Base-by-base conservation (phyloP, 2,113 vertebrate genomes). In the Austrofundulus limnaeus region DNA sequence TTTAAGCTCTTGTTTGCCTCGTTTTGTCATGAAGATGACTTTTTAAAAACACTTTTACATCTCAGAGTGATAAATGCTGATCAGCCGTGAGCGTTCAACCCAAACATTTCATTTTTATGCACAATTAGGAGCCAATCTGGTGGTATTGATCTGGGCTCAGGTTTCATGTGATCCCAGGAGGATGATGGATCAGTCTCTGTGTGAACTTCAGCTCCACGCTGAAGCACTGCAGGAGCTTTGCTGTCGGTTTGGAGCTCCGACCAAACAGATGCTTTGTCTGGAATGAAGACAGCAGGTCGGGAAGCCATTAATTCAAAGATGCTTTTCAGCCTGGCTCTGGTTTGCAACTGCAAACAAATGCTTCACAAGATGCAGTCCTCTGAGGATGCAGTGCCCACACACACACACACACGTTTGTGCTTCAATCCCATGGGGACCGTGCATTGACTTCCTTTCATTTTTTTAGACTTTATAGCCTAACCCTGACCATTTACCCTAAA, bases 21-120 rank as follows among this genome's bases (percentile, higher is more conserved):
- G 8, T 42, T 55, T 28, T 11, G 15, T n/a, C 57, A 20, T 58
- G 34, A 58, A 42, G 28, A 37, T 71, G 66, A 67, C 48, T n/a
- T n/a, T n/a, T n/a, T n/a, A n/a, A n/a, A n/a, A n/a, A n/a, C n/a
- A n/a, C n/a, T n/a, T n/a, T 52, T 47, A 31, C 61, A 65, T 78
- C 51, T 16, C 38, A 1, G 12, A 11, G 24, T 45, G 17, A 83
- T 59, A 49, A 16, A 12, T 21, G 43, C 46, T 21, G 52, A 75
- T 77, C 28, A 51, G 51, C 69, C 16, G 12, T 41, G 41, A 21
- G 48, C 34, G 9, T 65, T 78, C 61, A 57, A 34, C 39, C 61
- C 10, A 43, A 71, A 54, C 58, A 46, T 73, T 71, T 80, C 38
- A 78, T 84, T 72, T 81, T 57, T 69, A 77, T 82, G 68, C 75